These are phyloP conservation scores for Bellardia bayeri DNA, from an alignment of 2,888 invertebrate genomes.

Conservation along the genomic window DNA sequence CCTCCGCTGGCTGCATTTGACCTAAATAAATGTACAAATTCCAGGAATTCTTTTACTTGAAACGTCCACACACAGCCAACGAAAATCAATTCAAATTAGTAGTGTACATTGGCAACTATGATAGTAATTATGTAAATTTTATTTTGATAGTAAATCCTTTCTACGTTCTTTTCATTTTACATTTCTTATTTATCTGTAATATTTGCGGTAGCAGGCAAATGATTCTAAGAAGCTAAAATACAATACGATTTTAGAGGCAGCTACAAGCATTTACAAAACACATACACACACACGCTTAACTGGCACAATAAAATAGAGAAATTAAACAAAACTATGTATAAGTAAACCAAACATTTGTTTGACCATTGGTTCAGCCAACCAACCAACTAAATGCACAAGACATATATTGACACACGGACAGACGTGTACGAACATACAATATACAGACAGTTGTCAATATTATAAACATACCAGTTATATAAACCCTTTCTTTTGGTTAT, in stretches of 20 bases:
- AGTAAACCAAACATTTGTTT: constrained; percentile 60
- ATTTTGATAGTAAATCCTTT: constrained; percentile 61
- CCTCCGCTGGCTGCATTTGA: constrained; percentile 10
- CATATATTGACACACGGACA: constrained; percentile 14
- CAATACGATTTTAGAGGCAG: background rate
- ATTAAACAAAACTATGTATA: constrained; percentile 26
- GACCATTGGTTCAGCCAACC: constrained; percentile 24
- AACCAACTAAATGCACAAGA: constrained; percentile 31
- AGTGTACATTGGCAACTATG: background rate
- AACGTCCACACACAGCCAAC: background rate
- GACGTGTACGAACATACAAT: background rate
- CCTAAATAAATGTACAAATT: constrained; percentile 65
- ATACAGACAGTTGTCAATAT: constrained; percentile 15
- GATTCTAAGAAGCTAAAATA: constrained; percentile 75
- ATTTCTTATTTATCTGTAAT: constrained; percentile 74
- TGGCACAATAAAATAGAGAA: constrained; percentile 26
- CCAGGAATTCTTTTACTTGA: constrained; percentile 22
- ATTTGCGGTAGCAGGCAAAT: constrained; percentile 76
- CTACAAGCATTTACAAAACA: constrained; percentile 6
- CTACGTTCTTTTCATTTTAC: constrained; percentile 31
- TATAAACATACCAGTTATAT: constrained; percentile 10
- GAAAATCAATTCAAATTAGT: constrained; percentile 40
- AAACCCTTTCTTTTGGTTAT: constrained; percentile 49
- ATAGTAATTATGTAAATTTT: constrained; percentile 49
- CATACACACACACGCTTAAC: constrained; percentile 14